Percentiles rank a stretch among this genome's conserved stretches.
These are phyloP conservation scores for Polyodon spathula DNA, from an alignment of 2,113 vertebrate species.

Conservation along the genomic window DNA sequence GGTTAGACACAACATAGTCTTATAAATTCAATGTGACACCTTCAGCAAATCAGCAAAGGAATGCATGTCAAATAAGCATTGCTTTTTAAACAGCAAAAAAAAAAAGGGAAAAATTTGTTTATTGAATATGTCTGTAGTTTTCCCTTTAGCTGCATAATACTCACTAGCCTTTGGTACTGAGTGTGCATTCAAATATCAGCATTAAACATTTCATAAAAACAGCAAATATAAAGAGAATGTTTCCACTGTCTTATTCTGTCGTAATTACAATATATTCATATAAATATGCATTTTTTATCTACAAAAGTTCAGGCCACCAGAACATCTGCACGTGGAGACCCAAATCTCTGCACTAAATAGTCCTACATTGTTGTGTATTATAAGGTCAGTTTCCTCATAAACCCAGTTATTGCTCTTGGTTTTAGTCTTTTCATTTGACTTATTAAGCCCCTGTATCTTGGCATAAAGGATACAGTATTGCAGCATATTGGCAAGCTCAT, in stretches of 20 bases:
- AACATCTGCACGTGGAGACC: constrained; percentile 55
- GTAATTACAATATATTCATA: background rate
- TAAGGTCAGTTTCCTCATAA: constrained; percentile 62
- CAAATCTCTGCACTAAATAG: constrained; percentile 35
- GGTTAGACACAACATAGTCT: background rate
- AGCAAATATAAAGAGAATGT: constrained; percentile 33
- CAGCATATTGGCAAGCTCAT: constrained; percentile 98
- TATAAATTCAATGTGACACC: background rate
- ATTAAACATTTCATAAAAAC: constrained; percentile 64
- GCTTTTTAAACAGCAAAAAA: background rate
- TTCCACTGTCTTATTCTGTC: constrained; percentile 5
- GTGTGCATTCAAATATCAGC: constrained; percentile 45
- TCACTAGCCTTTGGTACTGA: too few relatives aligned
- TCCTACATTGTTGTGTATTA: constrained; percentile 41
- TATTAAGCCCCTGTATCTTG: constrained; percentile 90
- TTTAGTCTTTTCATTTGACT: constrained; percentile 90
- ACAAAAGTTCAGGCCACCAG: constrained; percentile 47
- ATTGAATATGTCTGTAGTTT: too few relatives aligned
- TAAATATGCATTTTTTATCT: constrained; percentile 37
- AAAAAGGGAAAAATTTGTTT: too few relatives aligned
- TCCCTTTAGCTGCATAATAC: too few relatives aligned
- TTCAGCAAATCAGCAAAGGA: background rate
- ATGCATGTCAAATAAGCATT: too few relatives aligned
- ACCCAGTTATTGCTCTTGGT: constrained; percentile 64
- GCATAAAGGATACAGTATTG: constrained; percentile 95